A percentile compares a stretch with the other conserved stretches of the same genome.
Evolutionary conservation across 1,140 invertebrate species (phyloP).

Genomic region (Nasonia giraulti): DNA sequence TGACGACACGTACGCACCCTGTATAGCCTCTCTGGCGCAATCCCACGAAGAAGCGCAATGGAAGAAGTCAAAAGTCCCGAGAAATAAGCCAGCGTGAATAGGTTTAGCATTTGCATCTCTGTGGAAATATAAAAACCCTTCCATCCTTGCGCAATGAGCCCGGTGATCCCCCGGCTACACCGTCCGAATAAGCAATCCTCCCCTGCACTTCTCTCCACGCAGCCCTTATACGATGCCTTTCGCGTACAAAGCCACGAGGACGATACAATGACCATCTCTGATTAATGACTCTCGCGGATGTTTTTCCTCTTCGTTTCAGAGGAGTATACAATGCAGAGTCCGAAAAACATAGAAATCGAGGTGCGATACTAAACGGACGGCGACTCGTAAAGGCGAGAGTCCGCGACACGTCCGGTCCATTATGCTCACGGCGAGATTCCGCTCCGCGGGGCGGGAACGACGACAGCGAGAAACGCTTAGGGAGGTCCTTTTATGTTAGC

Average conservation of each 20-base stretch:
- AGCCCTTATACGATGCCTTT: conserved; percentile 55
- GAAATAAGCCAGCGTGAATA: not conserved
- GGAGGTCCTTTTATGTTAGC: conserved; percentile 1
- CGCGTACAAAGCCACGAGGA: conserved; percentile 12
- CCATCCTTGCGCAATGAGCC: not conserved
- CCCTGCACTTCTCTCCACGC: conserved; percentile 52
- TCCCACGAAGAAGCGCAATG: not conserved
- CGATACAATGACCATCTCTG: conserved; percentile 58
- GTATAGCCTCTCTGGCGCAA: not conserved
- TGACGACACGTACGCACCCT: not conserved
- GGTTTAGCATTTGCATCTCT: conserved; percentile 34
- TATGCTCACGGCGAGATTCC: conserved; percentile 14
- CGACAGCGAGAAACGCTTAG: conserved; percentile 26
- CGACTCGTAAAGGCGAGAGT: conserved; percentile 5
- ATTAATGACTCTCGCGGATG: conserved; percentile 53
- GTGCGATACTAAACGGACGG: conserved; percentile 21
- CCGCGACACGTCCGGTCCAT: conserved; percentile 22
- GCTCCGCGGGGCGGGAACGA: not conserved
- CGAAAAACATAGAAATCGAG: conserved; percentile 7
- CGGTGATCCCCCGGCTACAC: conserved; percentile 59
- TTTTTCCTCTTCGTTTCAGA: not conserved
- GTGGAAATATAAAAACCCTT: conserved; percentile 25
- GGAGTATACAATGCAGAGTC: not conserved
- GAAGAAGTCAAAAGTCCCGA: not conserved
- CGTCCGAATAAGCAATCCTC: conserved; percentile 61